Percentiles rank a stretch among this genome's conserved stretches.
Evolutionary conservation across 2,888 invertebrate genomes (phyloP).

Genomic region (Pseudococcus longispinus): DNA sequence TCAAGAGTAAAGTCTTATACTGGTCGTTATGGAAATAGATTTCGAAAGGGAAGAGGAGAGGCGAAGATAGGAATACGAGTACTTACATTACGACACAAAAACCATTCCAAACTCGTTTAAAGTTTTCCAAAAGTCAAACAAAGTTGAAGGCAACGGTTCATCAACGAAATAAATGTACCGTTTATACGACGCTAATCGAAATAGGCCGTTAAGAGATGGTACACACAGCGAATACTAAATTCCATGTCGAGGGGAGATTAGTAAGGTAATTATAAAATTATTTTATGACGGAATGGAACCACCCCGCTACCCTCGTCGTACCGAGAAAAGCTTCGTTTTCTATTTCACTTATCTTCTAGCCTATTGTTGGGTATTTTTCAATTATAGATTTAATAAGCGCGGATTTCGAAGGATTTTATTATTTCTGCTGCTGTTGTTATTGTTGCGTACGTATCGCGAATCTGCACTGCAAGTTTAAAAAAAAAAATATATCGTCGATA

Average conservation of each 20-base stretch:
- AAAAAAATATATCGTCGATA: not conserved
- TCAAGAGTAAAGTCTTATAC: not conserved
- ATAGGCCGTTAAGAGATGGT: conserved; percentile 20
- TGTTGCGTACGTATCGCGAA: not conserved
- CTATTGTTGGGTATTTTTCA: not conserved
- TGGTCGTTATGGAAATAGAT: not conserved
- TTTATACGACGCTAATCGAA: conserved; percentile 20
- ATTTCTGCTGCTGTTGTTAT: not conserved
- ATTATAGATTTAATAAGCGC: not conserved
- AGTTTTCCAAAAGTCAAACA: conserved; percentile 28
- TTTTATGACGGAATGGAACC: not conserved
- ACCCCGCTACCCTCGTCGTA: not conserved
- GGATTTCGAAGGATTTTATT: not conserved
- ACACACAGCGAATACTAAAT: conserved; percentile 10
- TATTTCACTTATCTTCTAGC: not conserved
- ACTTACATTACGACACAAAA: not conserved
- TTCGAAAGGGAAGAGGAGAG: not conserved
- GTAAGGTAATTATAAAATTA: conserved; percentile 13
- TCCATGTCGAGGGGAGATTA: not conserved
- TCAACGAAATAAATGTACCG: conserved; percentile 24
- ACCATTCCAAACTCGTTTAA: conserved; percentile 19
- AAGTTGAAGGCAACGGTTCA: conserved; percentile 28
- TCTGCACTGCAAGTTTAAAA: not conserved
- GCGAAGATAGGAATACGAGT: not conserved
- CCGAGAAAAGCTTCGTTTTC: conserved; percentile 4